Evolutionary conservation across 2,113 vertebrate genomes (phyloP), one percentile per base, ranked within the genome.

Genomic region (Podarcis raffonei): DNA sequence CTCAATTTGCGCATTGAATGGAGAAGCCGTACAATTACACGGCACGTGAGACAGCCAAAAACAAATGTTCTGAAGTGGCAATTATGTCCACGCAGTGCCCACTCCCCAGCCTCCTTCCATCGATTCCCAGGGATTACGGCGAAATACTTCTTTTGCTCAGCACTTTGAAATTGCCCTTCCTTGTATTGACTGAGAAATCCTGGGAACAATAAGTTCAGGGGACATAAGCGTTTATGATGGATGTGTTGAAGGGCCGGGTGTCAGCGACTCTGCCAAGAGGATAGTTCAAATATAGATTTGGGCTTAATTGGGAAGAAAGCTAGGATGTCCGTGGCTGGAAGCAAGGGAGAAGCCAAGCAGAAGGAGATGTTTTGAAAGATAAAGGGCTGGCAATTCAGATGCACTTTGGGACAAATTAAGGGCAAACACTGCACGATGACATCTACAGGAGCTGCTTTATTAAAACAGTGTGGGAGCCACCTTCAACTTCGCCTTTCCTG

Each of bases 141-240:
- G 79, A 68, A 92, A 91, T 90, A 86, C 89, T 89, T 81, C 88
- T 27, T 87, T 92, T 79, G 80, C 87, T 94, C 90, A 91, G 86
- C 81, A 89, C 53, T 74, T 93, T 93, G 88, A 89, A 87, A 18
- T 72, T 30, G 77, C 76, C 57, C 87, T 87, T 48, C 71, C 81
- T 89, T 59, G 89, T 92, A 93, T 90, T 91, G 92, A 93, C 94
- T 87, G 86, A 85, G 93, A 90, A 94, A 91, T 87, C 83, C 88
- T 86, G 23, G 85, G 91, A 94, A 91, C 79, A 86, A 91, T 84
- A 91, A 87, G 23, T 85, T 91, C 83, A 66, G 71, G 79, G 87
- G 42, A 90, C 37, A 84, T 90, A 93, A 95, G 92, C 80, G 92
- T 90, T 89, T 86, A 92, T 3, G 35, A 87, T 53, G 81, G 89